Percentiles rank a stretch among this genome's conserved stretches.
These are phyloP conservation scores for Martes martes DNA, from an alignment of 2,113 vertebrate species.

Conservation along the genomic window DNA sequence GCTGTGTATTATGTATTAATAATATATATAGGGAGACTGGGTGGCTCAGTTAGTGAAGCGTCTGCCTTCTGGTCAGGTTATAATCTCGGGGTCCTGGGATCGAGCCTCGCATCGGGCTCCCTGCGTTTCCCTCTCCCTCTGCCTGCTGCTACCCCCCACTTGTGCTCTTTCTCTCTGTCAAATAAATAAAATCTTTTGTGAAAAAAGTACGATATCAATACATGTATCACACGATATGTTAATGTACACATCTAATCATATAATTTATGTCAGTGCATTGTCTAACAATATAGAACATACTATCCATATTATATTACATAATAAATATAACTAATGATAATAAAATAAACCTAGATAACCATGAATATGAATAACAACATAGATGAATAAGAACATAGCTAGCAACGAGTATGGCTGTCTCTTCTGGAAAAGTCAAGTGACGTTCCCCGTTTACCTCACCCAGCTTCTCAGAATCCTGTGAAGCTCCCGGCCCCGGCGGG, in stretches of 20 bases:
- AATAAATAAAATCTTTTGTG: not conserved
- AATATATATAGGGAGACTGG: not conserved
- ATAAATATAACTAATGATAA: not conserved
- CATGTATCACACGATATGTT: too few species aligned
- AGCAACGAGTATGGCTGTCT: not conserved
- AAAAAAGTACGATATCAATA: not conserved
- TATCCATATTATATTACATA: not conserved
- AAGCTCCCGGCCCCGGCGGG: not conserved
- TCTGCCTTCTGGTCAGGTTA: not conserved
- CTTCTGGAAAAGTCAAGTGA: not conserved
- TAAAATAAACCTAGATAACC: not conserved
- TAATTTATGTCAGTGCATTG: not conserved
- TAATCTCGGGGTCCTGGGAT: not conserved
- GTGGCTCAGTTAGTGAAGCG: not conserved
- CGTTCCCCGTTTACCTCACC: not conserved
- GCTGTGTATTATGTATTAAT: too few species aligned
- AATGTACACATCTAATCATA: not conserved
- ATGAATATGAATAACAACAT: too few species aligned
- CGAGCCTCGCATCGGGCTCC: fast-evolving
- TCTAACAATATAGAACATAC: not conserved
- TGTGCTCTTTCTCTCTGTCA: not conserved
- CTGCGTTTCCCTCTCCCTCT: not conserved
- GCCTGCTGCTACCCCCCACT: too few species aligned
- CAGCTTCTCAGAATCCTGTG: not conserved
- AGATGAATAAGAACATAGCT: too few species aligned